Base-by-base conservation (phyloP, 2,113 vertebrate species). In the Anser cygnoides region DNA sequence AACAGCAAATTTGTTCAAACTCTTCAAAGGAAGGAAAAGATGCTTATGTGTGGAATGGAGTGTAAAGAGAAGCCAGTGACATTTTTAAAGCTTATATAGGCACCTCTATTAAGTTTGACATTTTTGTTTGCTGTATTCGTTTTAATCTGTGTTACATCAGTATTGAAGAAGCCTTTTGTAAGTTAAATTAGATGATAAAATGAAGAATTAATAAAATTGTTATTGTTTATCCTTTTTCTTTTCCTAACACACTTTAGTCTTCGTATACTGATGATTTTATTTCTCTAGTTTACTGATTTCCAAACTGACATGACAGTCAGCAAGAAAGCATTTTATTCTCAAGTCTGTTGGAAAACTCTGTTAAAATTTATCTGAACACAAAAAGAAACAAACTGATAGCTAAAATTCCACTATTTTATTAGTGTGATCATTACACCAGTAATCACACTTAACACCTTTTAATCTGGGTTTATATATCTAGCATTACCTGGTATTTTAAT, bases 31-130 rank as follows among this genome's bases (percentile, higher is more conserved):
- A 52, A 65, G 82, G 31, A 74, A 67, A 5, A n/a, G 63, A 86
- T 67, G 39, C 37, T 92, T 84, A 43, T 3, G 0, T 91, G 66
- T 86, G 71, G 95, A 96, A 31, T 81, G 58, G 93, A 91, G 43
- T 73, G 28, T 84, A 49, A 92, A 92, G 93, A 43, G 70, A 95
- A 94, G 44, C 57, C 82, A 94, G 74, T 92, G 93, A 94, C 88
- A 90, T 96, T 96, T 97, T 91, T 92, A 46, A 93, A 92, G 84
- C 75, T 77, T 66, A 61, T 84, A 22, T 86, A 59, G 23, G 76
- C 33, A 88, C 91, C 90, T 85, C 85, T 94, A 35, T 81, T 89
- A 82, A 80, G 71, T 89, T 52, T 94, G 90, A 94, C 58, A 84
- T 93, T 92, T 94, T 82, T 37, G 6, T 82, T 93, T 94, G 59